A percentile compares a stretch with the other conserved stretches of the same genome.
These are phyloP conservation scores for Pteronotus mesoamericanus DNA, from an alignment of 2,797 vertebrate genomes.

Conservation along the genomic window DNA sequence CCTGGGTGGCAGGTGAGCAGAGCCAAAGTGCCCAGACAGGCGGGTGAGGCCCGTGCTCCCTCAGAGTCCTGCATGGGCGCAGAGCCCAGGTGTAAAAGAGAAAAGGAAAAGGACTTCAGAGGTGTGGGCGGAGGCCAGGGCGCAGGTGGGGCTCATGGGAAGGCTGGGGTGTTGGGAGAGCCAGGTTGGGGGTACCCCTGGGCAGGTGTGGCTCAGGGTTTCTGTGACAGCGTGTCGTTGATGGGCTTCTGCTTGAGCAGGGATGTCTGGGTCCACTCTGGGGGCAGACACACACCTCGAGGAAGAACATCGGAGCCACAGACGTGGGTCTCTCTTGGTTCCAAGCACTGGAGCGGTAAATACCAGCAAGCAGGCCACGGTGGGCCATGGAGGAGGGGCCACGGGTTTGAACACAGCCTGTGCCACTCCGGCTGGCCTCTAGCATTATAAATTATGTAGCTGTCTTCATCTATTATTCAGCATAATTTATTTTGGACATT, in stretches of 20 bases:
- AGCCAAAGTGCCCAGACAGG: no score
- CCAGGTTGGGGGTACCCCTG: background rate
- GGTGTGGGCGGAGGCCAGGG: accelerated
- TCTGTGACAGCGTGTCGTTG: accelerated
- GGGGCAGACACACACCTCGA: background rate
- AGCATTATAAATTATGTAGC: conserved; percentile 80
- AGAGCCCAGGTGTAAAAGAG: background rate
- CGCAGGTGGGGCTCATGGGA: accelerated
- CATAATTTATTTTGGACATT: conserved; percentile 82
- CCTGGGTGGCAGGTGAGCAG: background rate
- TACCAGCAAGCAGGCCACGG: accelerated
- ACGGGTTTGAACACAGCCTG: background rate
- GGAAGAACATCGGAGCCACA: background rate
- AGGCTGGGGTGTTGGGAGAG: background rate
- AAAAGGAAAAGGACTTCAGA: background rate
- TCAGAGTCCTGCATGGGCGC: background rate
- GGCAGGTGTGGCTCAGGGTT: accelerated
- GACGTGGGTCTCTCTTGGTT: background rate
- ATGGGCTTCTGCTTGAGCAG: no score
- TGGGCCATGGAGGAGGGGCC: background rate
- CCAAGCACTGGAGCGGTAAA: background rate
- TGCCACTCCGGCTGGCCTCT: conserved; percentile 52
- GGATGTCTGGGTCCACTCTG: accelerated
- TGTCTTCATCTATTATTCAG: conserved; percentile 83
- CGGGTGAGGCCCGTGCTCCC: background rate